Evolutionary conservation across 35 echinoderm and acorn worm genomes (phyloP).

Genomic region (Ptychodera flava): DNA sequence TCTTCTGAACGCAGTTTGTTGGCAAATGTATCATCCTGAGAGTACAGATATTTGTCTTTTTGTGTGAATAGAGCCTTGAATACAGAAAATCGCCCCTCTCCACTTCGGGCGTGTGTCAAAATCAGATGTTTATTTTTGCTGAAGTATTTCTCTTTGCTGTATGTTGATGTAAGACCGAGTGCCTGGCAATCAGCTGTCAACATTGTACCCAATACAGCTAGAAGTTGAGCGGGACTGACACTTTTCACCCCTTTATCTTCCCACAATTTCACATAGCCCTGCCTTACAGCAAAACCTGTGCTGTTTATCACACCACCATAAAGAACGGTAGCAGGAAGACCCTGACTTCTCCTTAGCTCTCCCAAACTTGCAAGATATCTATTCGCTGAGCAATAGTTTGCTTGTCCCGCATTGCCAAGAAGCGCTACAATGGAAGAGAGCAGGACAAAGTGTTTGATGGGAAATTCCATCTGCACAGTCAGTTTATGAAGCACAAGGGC

Average conservation of each 20-base stretch:
- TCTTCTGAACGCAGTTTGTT: no score
- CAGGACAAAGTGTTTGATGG: conserved; percentile 93
- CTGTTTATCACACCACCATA: no score
- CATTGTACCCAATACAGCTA: no score
- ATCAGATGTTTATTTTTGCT: no score
- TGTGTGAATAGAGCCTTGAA: conserved; percentile 74
- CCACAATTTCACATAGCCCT: no score
- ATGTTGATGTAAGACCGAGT: conserved; percentile 64
- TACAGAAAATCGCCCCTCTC: conserved; percentile 64
- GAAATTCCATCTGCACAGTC: conserved; percentile 64
- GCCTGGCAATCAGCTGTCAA: conserved; percentile 57
- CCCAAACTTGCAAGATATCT: conserved; percentile 71
- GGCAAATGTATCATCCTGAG: no score
- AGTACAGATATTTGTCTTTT: conserved; percentile 55
- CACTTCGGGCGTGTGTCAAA: conserved; percentile 81
- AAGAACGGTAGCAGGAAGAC: no score
- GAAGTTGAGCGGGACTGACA: no score
- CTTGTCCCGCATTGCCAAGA: conserved; percentile 89
- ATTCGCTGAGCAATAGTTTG: no score
- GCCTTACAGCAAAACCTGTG: no score
- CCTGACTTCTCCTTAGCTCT: no score
- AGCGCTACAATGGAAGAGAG: conserved; percentile 92
- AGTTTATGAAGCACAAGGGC: conserved; percentile 76
- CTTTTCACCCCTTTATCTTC: no score
- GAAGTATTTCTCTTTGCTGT: conserved; percentile 58